phyloP scores from a whole-genome alignment of 2,113 vertebrate species.

The Archocentrus centrarchus region DNA sequence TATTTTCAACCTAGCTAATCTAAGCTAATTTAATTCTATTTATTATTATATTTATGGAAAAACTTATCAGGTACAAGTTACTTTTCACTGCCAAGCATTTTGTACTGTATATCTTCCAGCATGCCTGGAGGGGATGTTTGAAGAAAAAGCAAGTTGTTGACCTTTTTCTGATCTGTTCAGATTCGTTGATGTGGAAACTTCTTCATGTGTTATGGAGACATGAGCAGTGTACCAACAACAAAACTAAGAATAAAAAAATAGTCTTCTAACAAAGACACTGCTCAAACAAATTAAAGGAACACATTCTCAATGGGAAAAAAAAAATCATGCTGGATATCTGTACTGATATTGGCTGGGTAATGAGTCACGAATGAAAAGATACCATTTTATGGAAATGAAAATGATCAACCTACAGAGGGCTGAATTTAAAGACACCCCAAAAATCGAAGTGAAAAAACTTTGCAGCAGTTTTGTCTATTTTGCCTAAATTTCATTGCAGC shows the following conservation, averaged over 20 bases:
- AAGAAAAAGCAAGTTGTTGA: neutral
- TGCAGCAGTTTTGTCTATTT: too few relatives aligned
- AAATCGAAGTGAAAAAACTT: too few relatives aligned
- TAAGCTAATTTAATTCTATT: neutral
- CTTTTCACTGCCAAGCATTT: neutral
- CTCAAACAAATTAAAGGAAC: too few relatives aligned
- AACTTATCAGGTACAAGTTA: neutral
- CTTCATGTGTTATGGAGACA: neutral
- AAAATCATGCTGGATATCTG: too few relatives aligned
- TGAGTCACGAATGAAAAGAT: too few relatives aligned
- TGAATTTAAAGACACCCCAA: too few relatives aligned
- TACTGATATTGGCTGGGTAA: too few relatives aligned
- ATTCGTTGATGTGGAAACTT: neutral
- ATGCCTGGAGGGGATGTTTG: constrained; percentile 1
- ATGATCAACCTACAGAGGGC: too few relatives aligned
- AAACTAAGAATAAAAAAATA: neutral
- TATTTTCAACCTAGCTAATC: too few relatives aligned
- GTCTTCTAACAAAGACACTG: neutral
- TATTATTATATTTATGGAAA: neutral
- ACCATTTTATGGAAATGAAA: too few relatives aligned
- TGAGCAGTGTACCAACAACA: neutral
- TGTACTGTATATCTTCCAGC: neutral
- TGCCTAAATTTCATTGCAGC: too few relatives aligned
- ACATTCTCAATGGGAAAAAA: too few relatives aligned
- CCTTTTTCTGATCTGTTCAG: constrained; percentile 1